A percentile compares a stretch with the other conserved stretches of the same genome.
Conservation (phyloP, 2,113 vertebrate species). For the Embiotoca jacksoni region DNA sequence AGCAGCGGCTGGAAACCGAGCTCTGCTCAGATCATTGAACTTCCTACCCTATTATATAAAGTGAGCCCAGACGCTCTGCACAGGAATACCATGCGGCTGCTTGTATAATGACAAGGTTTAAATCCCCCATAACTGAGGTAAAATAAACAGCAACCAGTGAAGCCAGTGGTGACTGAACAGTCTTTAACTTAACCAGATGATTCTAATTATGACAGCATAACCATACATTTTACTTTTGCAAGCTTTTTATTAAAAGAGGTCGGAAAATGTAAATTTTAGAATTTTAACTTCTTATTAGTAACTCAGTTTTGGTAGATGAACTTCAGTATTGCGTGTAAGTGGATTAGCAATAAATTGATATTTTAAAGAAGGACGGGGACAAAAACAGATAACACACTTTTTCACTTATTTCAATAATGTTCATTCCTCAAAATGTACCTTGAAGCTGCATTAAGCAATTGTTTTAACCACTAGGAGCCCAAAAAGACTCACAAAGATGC, state of each 20-base stretch:
- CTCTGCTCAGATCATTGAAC: conserved; percentile 54
- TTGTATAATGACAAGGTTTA: conserved; percentile 35
- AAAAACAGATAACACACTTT: too few relatives aligned
- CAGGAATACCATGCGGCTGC: conserved; percentile 42
- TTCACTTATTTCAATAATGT: too few relatives aligned
- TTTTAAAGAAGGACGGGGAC: not conserved
- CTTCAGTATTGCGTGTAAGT: not conserved
- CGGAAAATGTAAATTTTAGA: not conserved
- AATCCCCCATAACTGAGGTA: conserved; percentile 7
- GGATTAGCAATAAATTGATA: not conserved
- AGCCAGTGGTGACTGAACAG: not conserved
- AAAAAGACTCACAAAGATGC: too few relatives aligned
- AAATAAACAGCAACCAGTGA: conserved; percentile 16
- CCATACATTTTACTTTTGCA: not conserved
- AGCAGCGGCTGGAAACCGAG: conserved; percentile 35
- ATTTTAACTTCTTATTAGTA: not conserved
- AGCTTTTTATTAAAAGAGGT: not conserved
- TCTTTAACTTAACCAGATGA: not conserved
- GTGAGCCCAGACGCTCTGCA: conserved; percentile 25
- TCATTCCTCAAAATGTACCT: not conserved
- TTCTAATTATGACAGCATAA: not conserved
- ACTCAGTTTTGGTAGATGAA: not conserved
- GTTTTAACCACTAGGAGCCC: not conserved
- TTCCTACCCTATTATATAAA: conserved; percentile 65
- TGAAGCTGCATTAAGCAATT: not conserved